Base-by-base conservation (phyloP, 2,797 vertebrate species). In the Distichodus sexfasciatus region DNA sequence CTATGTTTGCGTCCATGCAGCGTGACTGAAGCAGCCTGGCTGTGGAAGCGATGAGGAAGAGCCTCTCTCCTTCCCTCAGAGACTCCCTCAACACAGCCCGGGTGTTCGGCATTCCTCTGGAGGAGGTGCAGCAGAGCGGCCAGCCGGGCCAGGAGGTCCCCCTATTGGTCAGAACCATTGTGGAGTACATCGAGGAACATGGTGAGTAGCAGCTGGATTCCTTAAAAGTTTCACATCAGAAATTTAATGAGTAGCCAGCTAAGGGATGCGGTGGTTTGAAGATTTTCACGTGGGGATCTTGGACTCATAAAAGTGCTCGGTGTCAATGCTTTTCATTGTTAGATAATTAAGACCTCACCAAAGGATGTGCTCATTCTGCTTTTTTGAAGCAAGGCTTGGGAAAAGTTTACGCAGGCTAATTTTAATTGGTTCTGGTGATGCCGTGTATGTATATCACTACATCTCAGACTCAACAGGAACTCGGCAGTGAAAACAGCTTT, bases 1-100 rank as follows among this genome's bases (percentile, higher is more conserved):
- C 17, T 31, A 11, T 24, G 33, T 66, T 55, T 60, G 21, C 6
- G 51, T 8, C n/a, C 50, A 33, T 29, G 1, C 78, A 93, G 88
- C 91, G 92, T 93, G 93, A 92, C 93, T 86, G 92, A 94, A 93
- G 94, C 91, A 92, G 93, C 91, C 93, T 90, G 92, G 91, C 89
- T 93, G 94, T 94, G 86, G 84, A 92, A 95, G 96, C 94, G 94
- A 98, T 98, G 96, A 97, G 96, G 95, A 98, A 98, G 94, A 96
- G 95, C 83, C 93, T 94, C 91, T 95, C 94, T 91, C 93, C 90
- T 93, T 95, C 94, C 91, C 94, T 94, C 92, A 93, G 93, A 90
- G 94, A 95, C 81, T 95, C 94, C 87, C 86, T 93, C 90, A 91
- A 88, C 88, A 90, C 91, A 88, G 91, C 92, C 79, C 94, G 93